phyloP scores from a whole-genome alignment of 2,113 vertebrate species.

The Myrmecobius fasciatus region DNA sequence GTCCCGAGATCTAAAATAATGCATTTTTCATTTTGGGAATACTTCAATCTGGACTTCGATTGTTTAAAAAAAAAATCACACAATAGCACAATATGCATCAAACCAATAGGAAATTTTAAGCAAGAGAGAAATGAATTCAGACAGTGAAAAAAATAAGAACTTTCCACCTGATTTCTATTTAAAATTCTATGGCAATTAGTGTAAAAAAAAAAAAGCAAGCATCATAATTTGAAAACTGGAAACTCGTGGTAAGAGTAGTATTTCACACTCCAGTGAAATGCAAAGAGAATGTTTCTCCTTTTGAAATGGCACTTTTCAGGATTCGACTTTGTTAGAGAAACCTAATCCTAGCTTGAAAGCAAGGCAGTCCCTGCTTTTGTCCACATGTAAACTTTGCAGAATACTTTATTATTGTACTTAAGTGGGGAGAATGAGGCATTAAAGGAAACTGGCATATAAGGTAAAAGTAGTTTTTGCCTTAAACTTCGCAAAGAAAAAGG shows the following conservation, averaged over 20 bases:
- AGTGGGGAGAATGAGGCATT: background rate
- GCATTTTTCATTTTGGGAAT: background rate
- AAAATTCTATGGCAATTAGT: background rate
- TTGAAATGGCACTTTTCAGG: background rate
- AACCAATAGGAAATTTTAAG: background rate
- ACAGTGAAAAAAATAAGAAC: background rate
- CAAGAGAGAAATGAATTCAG: background rate
- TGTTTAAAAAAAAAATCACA: no score
- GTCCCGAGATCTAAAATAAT: accelerated
- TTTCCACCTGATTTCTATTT: background rate
- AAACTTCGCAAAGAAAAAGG: no score
- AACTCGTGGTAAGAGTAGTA: background rate
- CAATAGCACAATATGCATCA: no score
- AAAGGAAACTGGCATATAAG: background rate
- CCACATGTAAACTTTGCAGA: accelerated
- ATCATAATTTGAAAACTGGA: no score
- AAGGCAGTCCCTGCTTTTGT: no score
- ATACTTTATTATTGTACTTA: background rate
- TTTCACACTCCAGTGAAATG: no score
- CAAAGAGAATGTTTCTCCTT: background rate
- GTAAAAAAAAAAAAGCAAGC: no score
- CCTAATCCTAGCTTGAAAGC: background rate
- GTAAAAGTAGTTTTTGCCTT: no score
- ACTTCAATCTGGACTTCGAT: background rate
- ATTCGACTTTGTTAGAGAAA: background rate